Evolutionary conservation across 2,797 vertebrate genomes (phyloP).

Genomic region (Tragelaphus eurycerus): DNA sequence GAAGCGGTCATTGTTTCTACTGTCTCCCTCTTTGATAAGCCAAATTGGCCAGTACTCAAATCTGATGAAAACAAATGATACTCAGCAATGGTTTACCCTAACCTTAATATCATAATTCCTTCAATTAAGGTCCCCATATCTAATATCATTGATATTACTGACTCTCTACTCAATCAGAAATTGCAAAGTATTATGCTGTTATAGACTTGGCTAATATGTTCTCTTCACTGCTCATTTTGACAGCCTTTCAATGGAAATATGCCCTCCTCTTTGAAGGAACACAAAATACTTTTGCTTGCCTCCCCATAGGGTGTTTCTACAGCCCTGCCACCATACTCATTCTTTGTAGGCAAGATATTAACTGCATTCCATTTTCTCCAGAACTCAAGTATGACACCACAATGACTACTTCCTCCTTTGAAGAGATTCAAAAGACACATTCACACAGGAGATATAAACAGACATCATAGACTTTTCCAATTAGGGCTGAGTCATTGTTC

Average conservation of each 20-base stretch:
- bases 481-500: background rate
- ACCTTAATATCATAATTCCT: background rate
- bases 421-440: conserved; percentile 30
- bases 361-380: conserved; percentile 10
- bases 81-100: background rate
- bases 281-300: background rate
- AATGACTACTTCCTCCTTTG: conserved; percentile 2
- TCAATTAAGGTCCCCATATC: background rate
- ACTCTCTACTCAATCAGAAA: background rate
- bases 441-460: background rate
- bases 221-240: background rate
- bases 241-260: background rate
- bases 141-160: background rate
- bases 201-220: background rate
- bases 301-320: background rate
- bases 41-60: background rate
- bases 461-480: background rate
- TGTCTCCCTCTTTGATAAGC: background rate
- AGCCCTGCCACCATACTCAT: background rate
- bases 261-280: background rate
- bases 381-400: background rate
- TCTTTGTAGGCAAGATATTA: conserved; percentile 23
- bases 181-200: background rate
- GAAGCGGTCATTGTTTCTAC: background rate
- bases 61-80: background rate